Base-by-base conservation (phyloP, 2,888 invertebrate species). In the Nemotelus nigrinus region DNA sequence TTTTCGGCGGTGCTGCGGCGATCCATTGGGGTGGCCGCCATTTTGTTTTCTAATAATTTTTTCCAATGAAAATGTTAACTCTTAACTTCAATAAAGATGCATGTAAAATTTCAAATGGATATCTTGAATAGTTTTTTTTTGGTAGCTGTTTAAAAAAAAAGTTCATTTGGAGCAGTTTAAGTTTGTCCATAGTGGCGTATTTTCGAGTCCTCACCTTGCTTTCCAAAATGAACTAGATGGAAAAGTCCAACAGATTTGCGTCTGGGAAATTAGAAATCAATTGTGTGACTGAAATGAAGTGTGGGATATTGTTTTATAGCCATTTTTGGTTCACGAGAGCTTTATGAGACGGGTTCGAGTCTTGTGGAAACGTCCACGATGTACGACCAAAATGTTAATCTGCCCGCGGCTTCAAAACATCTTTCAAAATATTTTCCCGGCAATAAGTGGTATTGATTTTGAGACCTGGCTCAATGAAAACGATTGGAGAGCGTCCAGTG, bases 191-290 rank as follows among this genome's bases (percentile, higher is more conserved):
- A 25, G 1, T 58, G 58, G 39, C 58, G 25, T 58, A 58, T 58
- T 58, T 58, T 58, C 25, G 7, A 58, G 25, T 58, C 58, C 58
- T 58, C n/a, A 58, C n/a, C 58, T 64, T 64, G 2, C 44, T 68
- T 25, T 68, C 68, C 48, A 68, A 68, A 2, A 68, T 68, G 50
- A 3, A 25, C 68, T 8, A 68, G 48, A 47, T 68, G 68, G 68
- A 68, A 68, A 48, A 68, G 48, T 68, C 68, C 47, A 68, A 10
- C 68, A 48, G 68, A 68, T 68, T 68, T 47, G 48, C 47, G 43
- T 48, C 68, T 68, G 68, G 68, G 6, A 3, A 47, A 68, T 50
- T 44, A 47, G 47, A 65, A 65, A 43, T 25, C 45, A 7, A 65
- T 41, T 45, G 43, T 65, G 43, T 41, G 60, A 2, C 5, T 10